Percentiles rank a stretch among this genome's conserved stretches.
Conservation (phyloP, 2,797 vertebrate genomes). For the Acanthornis magna region DNA sequence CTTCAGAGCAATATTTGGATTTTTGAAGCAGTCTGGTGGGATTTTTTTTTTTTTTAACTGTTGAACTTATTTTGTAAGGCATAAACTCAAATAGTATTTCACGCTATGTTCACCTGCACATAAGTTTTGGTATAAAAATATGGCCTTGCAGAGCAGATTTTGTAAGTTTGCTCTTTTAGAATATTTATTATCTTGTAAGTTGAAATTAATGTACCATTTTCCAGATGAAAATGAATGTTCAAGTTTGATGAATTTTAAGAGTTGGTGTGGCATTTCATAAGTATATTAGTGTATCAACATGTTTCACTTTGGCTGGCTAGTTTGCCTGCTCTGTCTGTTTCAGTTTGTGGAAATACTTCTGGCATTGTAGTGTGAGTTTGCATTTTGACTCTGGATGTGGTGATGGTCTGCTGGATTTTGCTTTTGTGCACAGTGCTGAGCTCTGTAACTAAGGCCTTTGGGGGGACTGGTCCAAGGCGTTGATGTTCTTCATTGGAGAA, state of each 20-base stretch:
- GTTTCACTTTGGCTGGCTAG: neutral
- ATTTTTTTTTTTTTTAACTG: neutral
- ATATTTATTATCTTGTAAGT: neutral
- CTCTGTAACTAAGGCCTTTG: neutral
- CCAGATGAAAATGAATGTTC: neutral
- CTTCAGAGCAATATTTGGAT: neutral
- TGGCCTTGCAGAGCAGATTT: neutral
- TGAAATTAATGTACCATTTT: neutral
- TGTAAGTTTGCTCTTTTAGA: neutral
- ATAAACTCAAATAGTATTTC: neutral
- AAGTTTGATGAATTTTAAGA: neutral
- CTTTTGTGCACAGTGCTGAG: neutral
- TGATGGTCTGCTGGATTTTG: neutral
- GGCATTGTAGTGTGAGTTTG: neutral
- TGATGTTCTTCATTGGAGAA: too few species aligned
- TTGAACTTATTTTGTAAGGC: neutral
- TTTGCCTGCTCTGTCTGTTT: neutral
- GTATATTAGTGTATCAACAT: fast-evolving
- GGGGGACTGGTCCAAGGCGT: neutral
- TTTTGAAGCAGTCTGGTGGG: neutral
- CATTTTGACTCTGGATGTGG: neutral
- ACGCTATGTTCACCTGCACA: neutral
- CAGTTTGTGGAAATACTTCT: neutral
- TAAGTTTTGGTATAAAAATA: neutral
- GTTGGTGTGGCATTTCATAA: neutral